Conservation (phyloP, 2,797 vertebrate genomes). For the Brachyrhaphis roseni region DNA sequence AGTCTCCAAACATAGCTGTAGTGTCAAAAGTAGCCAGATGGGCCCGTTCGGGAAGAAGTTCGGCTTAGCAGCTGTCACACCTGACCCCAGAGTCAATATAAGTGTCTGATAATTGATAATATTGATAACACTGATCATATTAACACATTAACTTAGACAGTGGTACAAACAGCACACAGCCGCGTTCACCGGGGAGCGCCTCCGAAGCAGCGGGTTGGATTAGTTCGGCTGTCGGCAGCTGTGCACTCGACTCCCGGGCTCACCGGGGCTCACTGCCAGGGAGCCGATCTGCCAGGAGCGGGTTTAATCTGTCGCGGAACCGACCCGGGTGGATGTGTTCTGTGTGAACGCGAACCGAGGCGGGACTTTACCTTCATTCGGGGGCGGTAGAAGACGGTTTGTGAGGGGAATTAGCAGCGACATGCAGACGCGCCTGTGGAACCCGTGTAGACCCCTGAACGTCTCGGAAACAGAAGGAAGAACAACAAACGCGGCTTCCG, state of each 20-base stretch:
- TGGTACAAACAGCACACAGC: fast-evolving
- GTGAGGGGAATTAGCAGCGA: slow-evolving; percentile 60
- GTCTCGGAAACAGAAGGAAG: slow-evolving; percentile 76
- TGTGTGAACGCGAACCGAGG: background rate
- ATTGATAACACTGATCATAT: background rate
- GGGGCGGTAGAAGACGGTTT: slow-evolving; percentile 62
- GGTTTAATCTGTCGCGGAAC: background rate
- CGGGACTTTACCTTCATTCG: slow-evolving; percentile 81
- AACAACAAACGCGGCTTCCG: slow-evolving; percentile 83
- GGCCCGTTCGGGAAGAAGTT: slow-evolving; percentile 33
- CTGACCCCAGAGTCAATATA: slow-evolving; percentile 38
- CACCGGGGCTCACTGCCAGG: slow-evolving; percentile 22
- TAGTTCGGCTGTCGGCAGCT: slow-evolving; percentile 46
- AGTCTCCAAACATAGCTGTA: slow-evolving; percentile 56
- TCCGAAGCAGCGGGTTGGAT: slow-evolving; percentile 51
- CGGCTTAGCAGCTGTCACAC: slow-evolving; percentile 50
- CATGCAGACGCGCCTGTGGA: slow-evolving; percentile 74
- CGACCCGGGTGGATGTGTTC: fast-evolving
- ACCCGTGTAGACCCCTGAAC: slow-evolving; percentile 69
- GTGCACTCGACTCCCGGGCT: slow-evolving; percentile 36
- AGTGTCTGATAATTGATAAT: background rate
- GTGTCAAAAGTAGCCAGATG: slow-evolving; percentile 49
- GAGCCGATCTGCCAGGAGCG: background rate
- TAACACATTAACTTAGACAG: background rate
- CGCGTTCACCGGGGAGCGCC: background rate